A percentile compares a stretch with the other conserved stretches of the same genome.
phyloP scores from a whole-genome alignment of 1,140 invertebrate species.

The Xylocopa sonorina region DNA sequence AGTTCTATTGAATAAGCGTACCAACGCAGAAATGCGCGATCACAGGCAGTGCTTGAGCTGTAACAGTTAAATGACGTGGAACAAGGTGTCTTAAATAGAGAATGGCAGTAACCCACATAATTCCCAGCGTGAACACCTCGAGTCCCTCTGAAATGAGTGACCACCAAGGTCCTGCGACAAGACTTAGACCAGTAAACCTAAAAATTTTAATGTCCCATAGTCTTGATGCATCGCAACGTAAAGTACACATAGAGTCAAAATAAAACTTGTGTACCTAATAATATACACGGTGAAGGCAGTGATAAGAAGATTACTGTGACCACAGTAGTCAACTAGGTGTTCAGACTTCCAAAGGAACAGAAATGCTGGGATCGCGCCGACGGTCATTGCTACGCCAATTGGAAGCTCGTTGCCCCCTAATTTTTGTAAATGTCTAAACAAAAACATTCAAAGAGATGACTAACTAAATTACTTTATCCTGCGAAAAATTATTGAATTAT shows the following conservation, averaged over 20 bases:
- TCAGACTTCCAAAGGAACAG: conserved; percentile 90
- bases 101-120: conserved; percentile 92
- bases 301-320: conserved; percentile 92
- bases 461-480: background rate
- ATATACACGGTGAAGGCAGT: conserved; percentile 91
- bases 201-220: conserved; percentile 46
- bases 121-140: conserved; percentile 90
- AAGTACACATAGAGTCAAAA: too few relatives aligned
- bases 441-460: background rate
- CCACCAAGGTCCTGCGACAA: conserved; percentile 85
- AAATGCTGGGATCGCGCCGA: conserved; percentile 86
- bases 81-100: conserved; percentile 91
- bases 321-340: conserved; percentile 91
- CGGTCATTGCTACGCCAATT: conserved; percentile 86
- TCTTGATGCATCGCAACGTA: too few relatives aligned
- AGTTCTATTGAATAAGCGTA: conserved; percentile 66
- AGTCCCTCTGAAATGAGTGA: conserved; percentile 88
- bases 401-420: conserved; percentile 83
- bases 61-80: conserved; percentile 90
- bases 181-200: conserved; percentile 84
- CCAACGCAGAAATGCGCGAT: conserved; percentile 92
- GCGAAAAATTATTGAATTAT: background rate
- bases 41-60: conserved; percentile 91
- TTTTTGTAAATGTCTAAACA: conserved; percentile 83
- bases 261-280: conserved; percentile 83